Evolutionary conservation across 1,140 invertebrate species (phyloP).

Genomic region (Drosophila lini): DNA sequence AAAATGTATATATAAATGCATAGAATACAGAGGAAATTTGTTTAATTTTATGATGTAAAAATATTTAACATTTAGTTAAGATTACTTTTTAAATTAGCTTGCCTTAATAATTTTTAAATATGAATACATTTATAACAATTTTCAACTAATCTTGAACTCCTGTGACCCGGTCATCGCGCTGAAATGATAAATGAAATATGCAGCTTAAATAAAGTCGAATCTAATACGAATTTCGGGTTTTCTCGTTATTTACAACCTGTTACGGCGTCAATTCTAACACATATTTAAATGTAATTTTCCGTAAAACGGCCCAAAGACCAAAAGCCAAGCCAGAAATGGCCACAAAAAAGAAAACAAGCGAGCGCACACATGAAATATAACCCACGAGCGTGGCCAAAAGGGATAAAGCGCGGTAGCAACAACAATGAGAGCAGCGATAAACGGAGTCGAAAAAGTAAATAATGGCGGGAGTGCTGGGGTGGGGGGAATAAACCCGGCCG

Average conservation of each 20-base stretch:
- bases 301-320: slow-evolving; percentile 61
- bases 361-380: slow-evolving; percentile 55
- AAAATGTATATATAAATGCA: too few relatives aligned
- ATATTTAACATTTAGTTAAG: too few relatives aligned
- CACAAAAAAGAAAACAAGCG: slow-evolving; percentile 25
- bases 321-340: slow-evolving; percentile 52
- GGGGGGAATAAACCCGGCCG: slow-evolving; percentile 42
- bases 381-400: slow-evolving; percentile 58
- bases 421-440: slow-evolving; percentile 56
- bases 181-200: slow-evolving; percentile 24
- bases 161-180: background rate
- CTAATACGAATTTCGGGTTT: slow-evolving; percentile 45
- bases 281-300: slow-evolving; percentile 81
- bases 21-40: too few relatives aligned
- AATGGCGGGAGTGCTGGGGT: slow-evolving; percentile 13
- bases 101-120: background rate
- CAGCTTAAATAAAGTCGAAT: slow-evolving; percentile 46
- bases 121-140: background rate
- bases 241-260: slow-evolving; percentile 78
- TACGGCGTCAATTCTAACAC: slow-evolving; percentile 78
- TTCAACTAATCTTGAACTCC: background rate
- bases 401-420: slow-evolving; percentile 66
- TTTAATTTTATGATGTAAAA: too few relatives aligned
- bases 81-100: too few relatives aligned
- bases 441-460: slow-evolving; percentile 48